Percentiles rank a stretch among this genome's conserved stretches.
phyloP scores from a whole-genome alignment of 64 coral and sea anemone genomes.

The Pocillopora verrucosa region DNA sequence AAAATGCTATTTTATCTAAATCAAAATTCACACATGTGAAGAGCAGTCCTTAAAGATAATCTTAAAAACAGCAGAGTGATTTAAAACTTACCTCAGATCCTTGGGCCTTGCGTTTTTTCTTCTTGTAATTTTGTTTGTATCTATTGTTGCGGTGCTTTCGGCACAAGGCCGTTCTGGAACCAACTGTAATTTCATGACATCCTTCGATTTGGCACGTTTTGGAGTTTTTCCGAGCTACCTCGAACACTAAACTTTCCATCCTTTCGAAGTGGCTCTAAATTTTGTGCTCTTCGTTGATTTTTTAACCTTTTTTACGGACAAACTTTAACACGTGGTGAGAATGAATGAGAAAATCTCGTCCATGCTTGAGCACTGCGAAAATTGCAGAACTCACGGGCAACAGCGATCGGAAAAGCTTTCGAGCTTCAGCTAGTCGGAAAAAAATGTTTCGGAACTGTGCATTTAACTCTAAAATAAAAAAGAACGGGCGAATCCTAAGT shows the following conservation, averaged over 20 bases:
- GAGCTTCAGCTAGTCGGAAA: not conserved
- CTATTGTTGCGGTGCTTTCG: constrained; percentile 98
- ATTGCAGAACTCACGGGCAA: not conserved
- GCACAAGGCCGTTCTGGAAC: constrained; percentile 79
- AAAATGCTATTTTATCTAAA: constrained; percentile 5
- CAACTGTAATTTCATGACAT: constrained; percentile 85
- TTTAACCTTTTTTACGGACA: constrained; percentile 14
- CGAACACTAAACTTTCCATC: constrained; percentile 46
- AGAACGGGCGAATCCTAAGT: not conserved
- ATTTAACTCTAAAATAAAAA: constrained; percentile 5
- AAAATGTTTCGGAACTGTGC: not conserved
- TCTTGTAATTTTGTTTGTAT: constrained; percentile 99
- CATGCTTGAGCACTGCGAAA: not conserved
- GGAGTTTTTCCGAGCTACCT: constrained; percentile 30
- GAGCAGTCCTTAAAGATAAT: not conserved
- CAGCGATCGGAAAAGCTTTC: constrained; percentile 1
- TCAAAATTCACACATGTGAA: not conserved
- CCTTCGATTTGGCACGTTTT: constrained; percentile 96
- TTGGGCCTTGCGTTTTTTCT: constrained; percentile 88
- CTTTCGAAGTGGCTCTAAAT: not conserved
- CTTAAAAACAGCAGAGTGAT: no score
- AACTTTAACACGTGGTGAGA: constrained; percentile 75
- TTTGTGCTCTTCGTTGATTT: constrained; percentile 13
- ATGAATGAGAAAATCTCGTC: constrained; percentile 30
- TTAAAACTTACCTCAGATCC: constrained; percentile 61